phyloP scores from a whole-genome alignment of 1,140 invertebrate genomes.

The Ditylenchus dipsaci region DNA sequence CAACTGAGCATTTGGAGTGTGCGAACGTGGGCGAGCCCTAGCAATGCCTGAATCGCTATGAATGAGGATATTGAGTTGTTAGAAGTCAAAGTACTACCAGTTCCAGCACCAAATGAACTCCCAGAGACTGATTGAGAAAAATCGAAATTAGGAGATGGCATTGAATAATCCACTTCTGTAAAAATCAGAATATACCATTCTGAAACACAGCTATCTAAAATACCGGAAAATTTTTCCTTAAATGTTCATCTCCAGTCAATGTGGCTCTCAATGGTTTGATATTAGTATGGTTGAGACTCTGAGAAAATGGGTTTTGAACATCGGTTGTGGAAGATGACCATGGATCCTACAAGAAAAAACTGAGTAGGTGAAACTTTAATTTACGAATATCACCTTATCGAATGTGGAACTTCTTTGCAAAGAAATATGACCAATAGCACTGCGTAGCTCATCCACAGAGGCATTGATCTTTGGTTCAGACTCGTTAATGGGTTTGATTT shows the following conservation, averaged over 20 bases:
- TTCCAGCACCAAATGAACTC: conserved; percentile 11
- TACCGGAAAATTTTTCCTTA: conserved; percentile 43
- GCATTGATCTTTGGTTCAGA: conserved; percentile 43
- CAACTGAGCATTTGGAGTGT: conserved; percentile 36
- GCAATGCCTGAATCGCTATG: conserved; percentile 23
- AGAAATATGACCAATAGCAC: conserved; percentile 51
- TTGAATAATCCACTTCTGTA: conserved; percentile 1
- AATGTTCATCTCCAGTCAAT: conserved; percentile 46
- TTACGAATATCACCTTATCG: conserved; percentile 42
- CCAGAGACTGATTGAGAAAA: conserved; percentile 32
- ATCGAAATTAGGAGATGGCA: conserved; percentile 2
- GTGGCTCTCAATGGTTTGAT: conserved; percentile 39
- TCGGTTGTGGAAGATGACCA: conserved; percentile 34
- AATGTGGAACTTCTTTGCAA: conserved; percentile 48
- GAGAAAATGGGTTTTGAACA: conserved; percentile 39
- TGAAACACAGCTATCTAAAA: not conserved
- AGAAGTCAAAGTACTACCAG: not conserved
- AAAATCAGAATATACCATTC: not conserved
- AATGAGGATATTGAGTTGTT: too few relatives aligned
- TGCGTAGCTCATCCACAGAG: conserved; percentile 53
- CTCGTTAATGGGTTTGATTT: conserved; percentile 52
- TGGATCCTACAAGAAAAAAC: conserved; percentile 46
- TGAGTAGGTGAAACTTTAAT: not conserved
- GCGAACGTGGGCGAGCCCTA: conserved; percentile 39
- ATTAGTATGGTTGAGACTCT: conserved; percentile 41